Percentiles rank a stretch among this genome's conserved stretches.
phyloP scores from a whole-genome alignment of 2,113 vertebrate species.

The Sterna hirundo region DNA sequence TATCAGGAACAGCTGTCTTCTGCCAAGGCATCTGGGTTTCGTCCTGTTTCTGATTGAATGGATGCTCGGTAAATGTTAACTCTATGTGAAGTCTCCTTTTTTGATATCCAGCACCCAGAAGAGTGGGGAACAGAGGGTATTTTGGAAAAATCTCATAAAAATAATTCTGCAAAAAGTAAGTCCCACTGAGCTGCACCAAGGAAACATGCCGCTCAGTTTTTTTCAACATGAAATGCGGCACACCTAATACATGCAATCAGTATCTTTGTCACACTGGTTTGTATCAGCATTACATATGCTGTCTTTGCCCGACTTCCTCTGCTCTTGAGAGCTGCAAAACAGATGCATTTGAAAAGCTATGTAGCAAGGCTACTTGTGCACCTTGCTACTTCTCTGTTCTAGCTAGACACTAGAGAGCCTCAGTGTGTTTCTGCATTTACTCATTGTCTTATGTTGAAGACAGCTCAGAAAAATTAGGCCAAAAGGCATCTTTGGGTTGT shows the following conservation, averaged over 20 bases:
- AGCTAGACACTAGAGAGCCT: background rate
- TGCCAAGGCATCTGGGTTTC: background rate
- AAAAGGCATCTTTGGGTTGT: background rate
- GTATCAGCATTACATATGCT: background rate
- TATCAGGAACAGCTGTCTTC: background rate
- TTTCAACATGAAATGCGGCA: background rate
- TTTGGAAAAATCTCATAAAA: background rate
- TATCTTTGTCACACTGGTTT: background rate
- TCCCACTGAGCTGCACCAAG: background rate
- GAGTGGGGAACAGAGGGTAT: background rate
- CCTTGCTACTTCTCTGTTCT: background rate
- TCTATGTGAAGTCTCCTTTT: background rate
- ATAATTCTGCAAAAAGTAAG: background rate
- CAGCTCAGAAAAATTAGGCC: background rate
- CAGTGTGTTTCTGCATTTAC: background rate
- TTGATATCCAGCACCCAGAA: background rate
- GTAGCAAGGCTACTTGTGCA: background rate
- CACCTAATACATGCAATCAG: background rate
- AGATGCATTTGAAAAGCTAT: background rate
- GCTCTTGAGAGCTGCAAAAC: background rate
- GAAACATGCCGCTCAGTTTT: background rate
- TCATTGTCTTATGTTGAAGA: background rate
- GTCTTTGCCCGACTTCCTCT: background rate
- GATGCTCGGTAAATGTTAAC: background rate
- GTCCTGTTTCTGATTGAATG: background rate